These are phyloP conservation scores for Cryptophagus acutangulus DNA, from an alignment of 2,888 invertebrate species.

Conservation along the genomic window DNA sequence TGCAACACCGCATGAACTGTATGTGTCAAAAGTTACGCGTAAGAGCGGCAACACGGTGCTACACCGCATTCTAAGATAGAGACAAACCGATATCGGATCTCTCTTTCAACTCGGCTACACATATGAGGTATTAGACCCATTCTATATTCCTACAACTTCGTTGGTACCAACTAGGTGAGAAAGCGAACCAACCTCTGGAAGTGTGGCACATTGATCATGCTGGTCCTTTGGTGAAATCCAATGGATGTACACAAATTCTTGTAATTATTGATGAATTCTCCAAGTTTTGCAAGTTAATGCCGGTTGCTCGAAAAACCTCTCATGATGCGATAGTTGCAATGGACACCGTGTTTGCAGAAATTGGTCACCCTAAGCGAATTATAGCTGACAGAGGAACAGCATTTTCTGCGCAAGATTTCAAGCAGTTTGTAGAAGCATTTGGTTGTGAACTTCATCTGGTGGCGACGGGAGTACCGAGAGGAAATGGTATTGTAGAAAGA, in stretches of 20 bases:
- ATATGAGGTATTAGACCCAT: too few relatives aligned
- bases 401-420: slow-evolving; percentile 14
- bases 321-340: slow-evolving; percentile 21
- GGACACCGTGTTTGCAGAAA: slow-evolving; percentile 15
- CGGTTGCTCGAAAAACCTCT: slow-evolving; percentile 19
- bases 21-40: too few relatives aligned
- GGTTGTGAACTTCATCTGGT: slow-evolving; percentile 16
- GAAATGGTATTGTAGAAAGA: slow-evolving; percentile 18
- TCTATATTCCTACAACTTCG: too few relatives aligned
- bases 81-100: too few relatives aligned
- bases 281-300: slow-evolving; percentile 16
- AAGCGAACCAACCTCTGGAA: slow-evolving; percentile 8
- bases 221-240: slow-evolving; percentile 24
- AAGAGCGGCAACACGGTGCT: too few relatives aligned
- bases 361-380: slow-evolving; percentile 21
- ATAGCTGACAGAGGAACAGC: slow-evolving; percentile 12
- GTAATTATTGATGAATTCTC: slow-evolving; percentile 14
- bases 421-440: slow-evolving; percentile 16
- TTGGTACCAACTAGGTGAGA: slow-evolving; percentile 16
- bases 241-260: slow-evolving; percentile 8
- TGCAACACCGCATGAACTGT: too few relatives aligned
- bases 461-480: slow-evolving; percentile 18
- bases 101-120: too few relatives aligned
- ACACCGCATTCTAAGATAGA: too few relatives aligned
- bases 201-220: slow-evolving; percentile 25